phyloP scores from a whole-genome alignment of 2,888 invertebrate species.

The Encarsia formosa region DNA sequence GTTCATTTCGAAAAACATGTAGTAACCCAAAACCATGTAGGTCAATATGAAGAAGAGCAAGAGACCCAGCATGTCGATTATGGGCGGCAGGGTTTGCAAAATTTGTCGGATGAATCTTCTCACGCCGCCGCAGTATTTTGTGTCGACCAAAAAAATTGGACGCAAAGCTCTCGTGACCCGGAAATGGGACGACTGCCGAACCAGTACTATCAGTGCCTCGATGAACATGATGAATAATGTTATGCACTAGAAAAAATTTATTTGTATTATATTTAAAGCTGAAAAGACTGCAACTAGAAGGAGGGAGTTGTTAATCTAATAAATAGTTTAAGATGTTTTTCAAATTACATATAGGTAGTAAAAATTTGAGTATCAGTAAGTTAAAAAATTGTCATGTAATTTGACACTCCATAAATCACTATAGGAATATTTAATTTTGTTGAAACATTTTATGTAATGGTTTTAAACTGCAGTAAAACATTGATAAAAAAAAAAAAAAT shows the following conservation, averaged over 20 bases:
- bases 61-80: slow-evolving; percentile 81
- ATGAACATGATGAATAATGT: slow-evolving; percentile 76
- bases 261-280: not conserved
- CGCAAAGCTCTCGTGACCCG: slow-evolving; percentile 80
- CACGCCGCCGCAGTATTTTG: slow-evolving; percentile 77
- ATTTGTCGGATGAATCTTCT: slow-evolving; percentile 73
- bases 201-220: slow-evolving; percentile 75
- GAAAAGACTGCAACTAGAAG: no score
- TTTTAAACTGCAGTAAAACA: no score
- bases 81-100: slow-evolving; percentile 79
- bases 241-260: slow-evolving; percentile 60
- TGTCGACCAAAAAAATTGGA: slow-evolving; percentile 86
- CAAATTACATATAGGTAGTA: no score
- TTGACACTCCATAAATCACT: no score
- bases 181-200: slow-evolving; percentile 79
- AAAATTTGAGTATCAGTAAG: no score
- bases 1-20: slow-evolving; percentile 75
- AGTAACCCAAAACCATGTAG: slow-evolving; percentile 78
- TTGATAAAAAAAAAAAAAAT: not conserved
- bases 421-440: no score
- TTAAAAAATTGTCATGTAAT: no score
- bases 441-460: no score
- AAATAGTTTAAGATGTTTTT: no score
- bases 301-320: no score
- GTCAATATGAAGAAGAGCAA: slow-evolving; percentile 80